Evolutionary conservation across 2,113 vertebrate genomes (phyloP), one percentile per base, ranked within the genome.

Genomic region (Sturnira hondurensis): DNA sequence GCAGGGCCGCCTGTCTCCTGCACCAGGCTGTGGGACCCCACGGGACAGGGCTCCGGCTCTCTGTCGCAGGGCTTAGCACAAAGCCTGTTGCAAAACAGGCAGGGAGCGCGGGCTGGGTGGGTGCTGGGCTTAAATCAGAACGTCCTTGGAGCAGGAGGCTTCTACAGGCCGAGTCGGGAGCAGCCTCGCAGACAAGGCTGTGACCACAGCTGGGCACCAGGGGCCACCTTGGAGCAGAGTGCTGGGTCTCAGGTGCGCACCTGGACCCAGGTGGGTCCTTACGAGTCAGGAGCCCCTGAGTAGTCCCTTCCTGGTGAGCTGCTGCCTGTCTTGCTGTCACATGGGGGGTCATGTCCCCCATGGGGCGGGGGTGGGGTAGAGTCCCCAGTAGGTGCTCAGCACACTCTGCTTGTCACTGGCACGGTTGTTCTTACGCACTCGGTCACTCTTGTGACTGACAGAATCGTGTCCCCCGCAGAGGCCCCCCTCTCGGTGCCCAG

Each of bases 321-420:
- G 7, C 4, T 1, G 45, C 41, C 45, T 6, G 10, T 17, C 33
- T 31, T 67, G 87, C 73, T 5, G 15, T 47, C 17, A 7, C 19
- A 2, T 1, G 13, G 26, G 16, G 43, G 33, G 19, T 33, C 3
- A 20, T 22, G 4, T 2, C 43, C 16, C 0, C 28, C 4, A 2
- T 0, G 3, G 4, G 15, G 33, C 43, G 2, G 47, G 0, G 14
- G 56, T 17, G 8, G 1, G 6, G 22, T 2, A 13, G 13, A 19
- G 16, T 24, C 3, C 13, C 4, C 3, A 43, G 5, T 22, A 33
- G 58, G 33, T 4, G 24, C 28, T 41, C 43, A 2, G 5, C 0
- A 0, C 5, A 0, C 5, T 26, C 56, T 10, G 0, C 73, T 38
- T 10, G 17, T 2, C 10, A 0, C 3, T 0, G 1, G 7, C 5